Conservation (phyloP, 1,140 invertebrate genomes). For the Maconellicoccus hirsutus region DNA sequence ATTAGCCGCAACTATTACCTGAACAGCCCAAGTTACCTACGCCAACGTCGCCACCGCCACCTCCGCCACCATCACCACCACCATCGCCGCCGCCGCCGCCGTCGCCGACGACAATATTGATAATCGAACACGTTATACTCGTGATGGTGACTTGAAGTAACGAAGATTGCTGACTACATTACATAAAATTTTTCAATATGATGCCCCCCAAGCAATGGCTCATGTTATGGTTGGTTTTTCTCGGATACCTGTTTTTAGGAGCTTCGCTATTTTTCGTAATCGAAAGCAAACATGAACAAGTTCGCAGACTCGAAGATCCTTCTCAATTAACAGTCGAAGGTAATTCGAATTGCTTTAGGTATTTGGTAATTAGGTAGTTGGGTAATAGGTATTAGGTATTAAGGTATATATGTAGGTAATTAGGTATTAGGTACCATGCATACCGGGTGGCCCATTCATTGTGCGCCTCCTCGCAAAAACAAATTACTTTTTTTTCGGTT, state of each 20-base stretch:
- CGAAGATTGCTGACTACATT: neutral
- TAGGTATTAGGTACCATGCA: too few species aligned
- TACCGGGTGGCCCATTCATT: too few species aligned
- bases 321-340: constrained; percentile 52
- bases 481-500: too few species aligned
- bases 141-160: neutral
- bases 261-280: constrained; percentile 66
- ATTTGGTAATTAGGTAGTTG: too few species aligned
- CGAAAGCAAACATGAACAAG: constrained; percentile 52
- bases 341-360: constrained; percentile 36
- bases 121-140: neutral
- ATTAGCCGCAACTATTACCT: too few species aligned
- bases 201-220: constrained; percentile 46
- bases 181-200: neutral
- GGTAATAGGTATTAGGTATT: too few species aligned
- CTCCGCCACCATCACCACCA: neutral
- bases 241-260: constrained; percentile 60
- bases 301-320: constrained; percentile 40
- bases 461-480: too few species aligned
- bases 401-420: too few species aligned
- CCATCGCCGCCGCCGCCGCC: neutral
- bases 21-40: too few species aligned
- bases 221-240: constrained; percentile 57
- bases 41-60: too few species aligned
- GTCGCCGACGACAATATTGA: neutral